These are phyloP conservation scores for Idaea straminata DNA, from an alignment of 2,888 invertebrate genomes.

Conservation along the genomic window DNA sequence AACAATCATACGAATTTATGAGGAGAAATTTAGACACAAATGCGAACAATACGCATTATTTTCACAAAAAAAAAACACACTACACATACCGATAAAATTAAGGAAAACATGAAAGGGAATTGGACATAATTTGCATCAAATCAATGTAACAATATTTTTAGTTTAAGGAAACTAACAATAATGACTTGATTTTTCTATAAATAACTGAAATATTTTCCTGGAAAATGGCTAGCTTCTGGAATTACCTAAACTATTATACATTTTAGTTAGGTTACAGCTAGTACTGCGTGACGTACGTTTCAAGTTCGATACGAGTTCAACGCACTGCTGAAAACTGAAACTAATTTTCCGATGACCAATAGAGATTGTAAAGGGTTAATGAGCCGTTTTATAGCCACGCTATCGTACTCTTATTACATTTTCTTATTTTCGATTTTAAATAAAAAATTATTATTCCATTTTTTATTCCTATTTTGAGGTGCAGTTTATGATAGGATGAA, in stretches of 20 bases:
- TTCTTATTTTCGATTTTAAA: neutral
- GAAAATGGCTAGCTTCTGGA: neutral
- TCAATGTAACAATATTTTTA: neutral
- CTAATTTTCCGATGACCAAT: constrained; percentile 31
- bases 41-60: neutral
- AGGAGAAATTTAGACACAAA: neutral
- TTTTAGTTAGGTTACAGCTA: neutral
- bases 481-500: neutral
- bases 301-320: constrained; percentile 46
- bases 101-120: too few species aligned
- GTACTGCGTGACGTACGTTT: constrained; percentile 29
- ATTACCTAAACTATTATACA: neutral
- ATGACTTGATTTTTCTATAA: neutral
- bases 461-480: neutral
- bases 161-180: neutral
- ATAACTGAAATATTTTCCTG: neutral
- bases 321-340: constrained; percentile 39
- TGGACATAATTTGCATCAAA: too few species aligned
- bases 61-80: too few species aligned
- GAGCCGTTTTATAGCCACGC: constrained; percentile 4
- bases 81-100: too few species aligned
- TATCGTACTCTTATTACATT: neutral
- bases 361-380: constrained; percentile 17
- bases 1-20: too few species aligned
- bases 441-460: neutral